Conservation (phyloP, 2,113 vertebrate genomes). For the Glaucidium brasilianum region DNA sequence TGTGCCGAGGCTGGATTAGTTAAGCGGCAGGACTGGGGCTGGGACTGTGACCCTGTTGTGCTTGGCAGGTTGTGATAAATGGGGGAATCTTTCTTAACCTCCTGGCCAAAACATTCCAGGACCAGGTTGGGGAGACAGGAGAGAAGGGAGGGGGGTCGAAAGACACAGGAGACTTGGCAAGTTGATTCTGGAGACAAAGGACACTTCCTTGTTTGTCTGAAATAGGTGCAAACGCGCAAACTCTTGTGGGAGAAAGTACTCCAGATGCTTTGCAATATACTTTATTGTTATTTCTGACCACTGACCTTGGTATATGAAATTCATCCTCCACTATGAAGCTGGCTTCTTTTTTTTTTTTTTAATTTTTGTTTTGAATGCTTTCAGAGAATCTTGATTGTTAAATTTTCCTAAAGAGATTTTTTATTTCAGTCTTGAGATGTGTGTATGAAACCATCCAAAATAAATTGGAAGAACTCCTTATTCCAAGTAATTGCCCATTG, state of each 20-base stretch:
- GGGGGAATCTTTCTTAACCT: conserved; percentile 73
- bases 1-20: conserved; percentile 62
- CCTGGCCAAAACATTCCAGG: conserved; percentile 72
- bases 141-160: background rate
- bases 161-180: background rate
- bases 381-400: background rate
- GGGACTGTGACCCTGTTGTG: conserved; percentile 66
- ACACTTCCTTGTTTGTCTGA: conserved; percentile 15
- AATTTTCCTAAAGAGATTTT: background rate
- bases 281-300: background rate
- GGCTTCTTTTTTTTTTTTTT: background rate
- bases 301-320: background rate
- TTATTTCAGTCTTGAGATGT: background rate
- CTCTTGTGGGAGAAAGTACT: background rate
- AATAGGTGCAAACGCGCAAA: background rate
- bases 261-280: background rate
- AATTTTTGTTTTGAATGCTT: background rate
- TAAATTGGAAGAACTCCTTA: background rate
- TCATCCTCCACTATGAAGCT: background rate
- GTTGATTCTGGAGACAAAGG: background rate
- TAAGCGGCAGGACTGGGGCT: conserved; percentile 37
- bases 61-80: conserved; percentile 77
- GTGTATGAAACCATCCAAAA: background rate
- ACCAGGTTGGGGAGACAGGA: conserved; percentile 22
- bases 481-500: background rate